phyloP scores from a whole-genome alignment of 2,797 vertebrate genomes.

The Acipenser ruthenus region DNA sequence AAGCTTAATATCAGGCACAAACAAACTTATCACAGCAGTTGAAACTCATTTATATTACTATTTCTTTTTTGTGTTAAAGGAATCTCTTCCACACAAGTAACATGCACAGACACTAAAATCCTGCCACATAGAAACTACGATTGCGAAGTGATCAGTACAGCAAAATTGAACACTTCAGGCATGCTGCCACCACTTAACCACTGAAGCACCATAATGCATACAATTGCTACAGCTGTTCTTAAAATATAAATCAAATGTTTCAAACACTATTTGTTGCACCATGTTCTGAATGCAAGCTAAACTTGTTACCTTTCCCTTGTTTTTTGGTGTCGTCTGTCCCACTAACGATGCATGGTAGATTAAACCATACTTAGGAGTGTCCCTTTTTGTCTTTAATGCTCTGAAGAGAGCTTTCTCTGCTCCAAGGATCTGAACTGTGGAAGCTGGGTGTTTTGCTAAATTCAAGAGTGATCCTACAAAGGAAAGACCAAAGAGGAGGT shows the following conservation, averaged over 20 bases:
- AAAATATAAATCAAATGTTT: too few species aligned
- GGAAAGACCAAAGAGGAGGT: conserved; percentile 1
- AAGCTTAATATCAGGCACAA: not conserved
- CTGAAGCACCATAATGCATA: too few species aligned
- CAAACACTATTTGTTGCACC: too few species aligned
- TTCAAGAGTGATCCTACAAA: conserved; percentile 87
- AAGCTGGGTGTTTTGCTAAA: conserved; percentile 94
- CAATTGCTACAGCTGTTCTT: too few species aligned
- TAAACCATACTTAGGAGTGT: conserved; percentile 94
- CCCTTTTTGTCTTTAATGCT: conserved; percentile 85
- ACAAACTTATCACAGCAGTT: not conserved
- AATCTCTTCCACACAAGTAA: too few species aligned
- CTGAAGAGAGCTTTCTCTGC: conserved; percentile 95
- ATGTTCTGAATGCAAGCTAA: too few species aligned
- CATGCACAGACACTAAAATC: too few species aligned
- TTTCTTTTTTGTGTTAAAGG: not conserved
- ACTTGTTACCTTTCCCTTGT: conserved; percentile 84
- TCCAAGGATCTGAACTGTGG: conserved; percentile 92
- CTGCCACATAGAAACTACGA: too few species aligned
- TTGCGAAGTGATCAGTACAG: too few species aligned
- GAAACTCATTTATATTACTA: not conserved
- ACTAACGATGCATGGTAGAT: conserved; percentile 96
- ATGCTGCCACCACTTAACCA: too few species aligned
- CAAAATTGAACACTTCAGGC: too few species aligned
- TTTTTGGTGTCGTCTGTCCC: conserved; percentile 88